Base-by-base conservation (phyloP, 2,888 invertebrate species). In the Euclidia mi region DNA sequence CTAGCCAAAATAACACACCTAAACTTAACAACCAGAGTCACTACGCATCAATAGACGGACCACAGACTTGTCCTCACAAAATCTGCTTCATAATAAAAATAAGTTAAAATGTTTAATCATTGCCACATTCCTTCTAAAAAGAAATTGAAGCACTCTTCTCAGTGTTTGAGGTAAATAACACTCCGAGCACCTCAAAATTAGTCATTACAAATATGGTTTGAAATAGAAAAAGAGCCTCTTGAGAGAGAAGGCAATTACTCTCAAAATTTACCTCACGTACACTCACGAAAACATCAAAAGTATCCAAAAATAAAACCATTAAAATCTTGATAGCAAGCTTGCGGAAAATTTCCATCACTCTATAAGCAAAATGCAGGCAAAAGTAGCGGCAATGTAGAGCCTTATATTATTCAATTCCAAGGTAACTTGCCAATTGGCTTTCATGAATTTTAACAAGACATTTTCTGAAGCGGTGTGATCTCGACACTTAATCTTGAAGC, bases 391-490 rank as follows among this genome's bases (percentile, higher is more conserved):
- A 47, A 11, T 35, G 40, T 35, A 20, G 32, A 45, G 48, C 20
- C 86, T 88, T 89, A 90, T 90, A 89, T 88, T 86, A 86, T 84
- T 89, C 86, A 87, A 82, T 79, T 76, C 76, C 51, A 70, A 75
- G 64, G 79, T 79, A 77, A 80, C 82, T 84, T 84, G 79, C 88
- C 88, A 88, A 90, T 90, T 87, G 87, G 79, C 68, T 64, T 85
- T 91, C 91, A 90, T 91, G 90, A 91, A 91, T 90, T 89, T 91
- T 89, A 90, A 81, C 78, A 35, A 88, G 87, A 71, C 79, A 87
- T 89, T 90, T 89, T 88, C 89, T 86, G 80, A 64, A 71, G 78
- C 75, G 59, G 34, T n/a, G 25, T 25, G 14, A 32, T 41, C 34
- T 20, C 2, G n/a, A 25, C 32, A 34, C 41, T 41, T 49, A 49